phyloP scores from a whole-genome alignment of 1,140 invertebrate genomes.

The Macrobrachium nipponense region DNA sequence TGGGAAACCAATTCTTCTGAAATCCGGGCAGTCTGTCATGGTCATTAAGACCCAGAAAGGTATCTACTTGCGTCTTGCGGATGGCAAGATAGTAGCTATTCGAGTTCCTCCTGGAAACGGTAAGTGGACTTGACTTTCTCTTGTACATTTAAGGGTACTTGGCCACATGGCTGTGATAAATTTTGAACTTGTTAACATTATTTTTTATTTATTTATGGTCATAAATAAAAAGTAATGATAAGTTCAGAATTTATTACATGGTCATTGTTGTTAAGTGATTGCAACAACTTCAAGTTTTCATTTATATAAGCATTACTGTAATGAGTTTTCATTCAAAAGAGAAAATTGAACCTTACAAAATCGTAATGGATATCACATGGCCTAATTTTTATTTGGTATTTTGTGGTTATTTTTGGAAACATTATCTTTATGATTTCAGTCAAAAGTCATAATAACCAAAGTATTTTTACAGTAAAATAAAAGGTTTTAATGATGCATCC shows the following conservation, averaged over 20 bases:
- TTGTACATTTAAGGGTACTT: slow-evolving; percentile 63
- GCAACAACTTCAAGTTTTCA: not conserved
- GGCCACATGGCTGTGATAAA: too few relatives aligned
- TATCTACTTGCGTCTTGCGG: slow-evolving; percentile 94
- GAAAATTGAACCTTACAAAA: not conserved
- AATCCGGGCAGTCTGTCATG: slow-evolving; percentile 92
- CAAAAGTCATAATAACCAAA: too few relatives aligned
- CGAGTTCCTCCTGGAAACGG: slow-evolving; percentile 70
- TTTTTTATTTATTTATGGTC: too few relatives aligned
- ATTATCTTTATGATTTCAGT: not conserved
- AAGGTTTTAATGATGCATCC: too few relatives aligned
- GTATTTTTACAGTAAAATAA: too few relatives aligned
- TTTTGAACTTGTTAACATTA: too few relatives aligned
- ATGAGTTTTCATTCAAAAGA: not conserved
- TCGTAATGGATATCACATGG: not conserved
- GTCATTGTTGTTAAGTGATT: not conserved
- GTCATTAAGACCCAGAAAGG: slow-evolving; percentile 94
- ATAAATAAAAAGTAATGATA: too few relatives aligned
- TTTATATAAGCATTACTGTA: not conserved
- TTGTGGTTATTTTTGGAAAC: not conserved
- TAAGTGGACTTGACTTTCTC: slow-evolving; percentile 62
- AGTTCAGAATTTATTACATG: not conserved
- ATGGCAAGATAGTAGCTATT: slow-evolving; percentile 97
- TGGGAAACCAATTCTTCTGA: slow-evolving; percentile 83
- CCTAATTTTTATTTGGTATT: not conserved